phyloP scores from a whole-genome alignment of 2,113 vertebrate genomes.

The Balaenoptera acutorostrata region DNA sequence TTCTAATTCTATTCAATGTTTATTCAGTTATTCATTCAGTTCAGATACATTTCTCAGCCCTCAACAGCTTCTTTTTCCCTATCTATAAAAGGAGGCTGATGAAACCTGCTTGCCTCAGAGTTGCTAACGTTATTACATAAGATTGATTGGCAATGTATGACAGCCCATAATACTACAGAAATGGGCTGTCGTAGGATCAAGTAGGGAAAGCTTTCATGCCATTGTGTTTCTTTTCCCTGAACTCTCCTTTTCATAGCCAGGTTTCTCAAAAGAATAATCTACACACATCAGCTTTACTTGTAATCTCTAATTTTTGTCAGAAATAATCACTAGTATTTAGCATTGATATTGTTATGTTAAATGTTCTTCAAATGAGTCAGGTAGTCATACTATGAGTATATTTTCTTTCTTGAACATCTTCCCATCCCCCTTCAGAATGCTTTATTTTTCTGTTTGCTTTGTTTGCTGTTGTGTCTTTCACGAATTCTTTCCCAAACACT shows the following conservation, averaged over 20 bases:
- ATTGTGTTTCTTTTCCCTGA: background rate
- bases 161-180: background rate
- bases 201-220: background rate
- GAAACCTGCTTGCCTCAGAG: background rate
- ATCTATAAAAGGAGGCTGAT: background rate
- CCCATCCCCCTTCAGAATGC: background rate
- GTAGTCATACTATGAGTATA: background rate
- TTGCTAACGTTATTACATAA: background rate
- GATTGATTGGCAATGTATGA: background rate
- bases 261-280: background rate
- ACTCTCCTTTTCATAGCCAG: background rate
- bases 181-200: background rate
- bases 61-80: background rate
- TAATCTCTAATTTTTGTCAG: background rate
- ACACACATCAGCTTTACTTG: background rate
- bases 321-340: background rate
- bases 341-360: background rate
- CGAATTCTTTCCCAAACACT: background rate
- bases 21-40: background rate
- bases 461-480: background rate
- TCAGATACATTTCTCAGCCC: background rate
- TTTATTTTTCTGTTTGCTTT: background rate
- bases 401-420: background rate
- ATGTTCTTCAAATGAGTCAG: background rate
- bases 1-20: background rate